These are phyloP conservation scores for Noctua janthina DNA, from an alignment of 2,888 invertebrate genomes.

Conservation along the genomic window DNA sequence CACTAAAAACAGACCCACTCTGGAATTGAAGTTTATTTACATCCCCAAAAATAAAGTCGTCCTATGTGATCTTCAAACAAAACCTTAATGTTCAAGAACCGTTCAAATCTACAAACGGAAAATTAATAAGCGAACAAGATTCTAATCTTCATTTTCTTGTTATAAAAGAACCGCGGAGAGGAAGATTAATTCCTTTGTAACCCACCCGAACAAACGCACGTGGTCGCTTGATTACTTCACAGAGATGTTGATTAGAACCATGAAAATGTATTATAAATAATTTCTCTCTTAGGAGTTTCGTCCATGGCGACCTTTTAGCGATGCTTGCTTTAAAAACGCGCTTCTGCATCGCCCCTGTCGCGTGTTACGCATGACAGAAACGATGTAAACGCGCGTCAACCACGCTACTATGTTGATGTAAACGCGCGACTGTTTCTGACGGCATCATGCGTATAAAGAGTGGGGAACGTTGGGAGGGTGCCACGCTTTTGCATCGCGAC, in stretches of 20 bases:
- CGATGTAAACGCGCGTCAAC: neutral
- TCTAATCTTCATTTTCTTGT: conserved; percentile 39
- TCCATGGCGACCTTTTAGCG: neutral
- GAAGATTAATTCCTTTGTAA: conserved; percentile 57
- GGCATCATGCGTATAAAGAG: neutral
- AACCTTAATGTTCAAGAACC: conserved; percentile 10
- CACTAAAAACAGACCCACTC: no score
- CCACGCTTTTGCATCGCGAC: neutral
- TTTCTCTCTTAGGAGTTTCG: conserved; percentile 12
- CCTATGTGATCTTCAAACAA: conserved; percentile 10
- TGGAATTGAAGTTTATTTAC: neutral
- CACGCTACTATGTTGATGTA: neutral
- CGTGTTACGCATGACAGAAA: neutral
- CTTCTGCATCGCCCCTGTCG: neutral
- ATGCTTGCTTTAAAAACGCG: neutral
- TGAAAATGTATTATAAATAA: conserved; percentile 62
- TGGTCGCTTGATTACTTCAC: conserved; percentile 45
- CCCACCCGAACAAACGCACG: conserved; percentile 42
- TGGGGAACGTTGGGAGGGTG: no score
- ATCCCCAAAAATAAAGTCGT: neutral
- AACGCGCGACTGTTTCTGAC: neutral
- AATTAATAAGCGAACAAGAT: conserved; percentile 35
- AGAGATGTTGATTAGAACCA: conserved; percentile 51
- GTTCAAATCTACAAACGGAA: conserved; percentile 35
- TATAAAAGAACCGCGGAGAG: conserved; percentile 31